Conservation (phyloP, 2,797 vertebrate species). For the Sebastes taczanowskii region DNA sequence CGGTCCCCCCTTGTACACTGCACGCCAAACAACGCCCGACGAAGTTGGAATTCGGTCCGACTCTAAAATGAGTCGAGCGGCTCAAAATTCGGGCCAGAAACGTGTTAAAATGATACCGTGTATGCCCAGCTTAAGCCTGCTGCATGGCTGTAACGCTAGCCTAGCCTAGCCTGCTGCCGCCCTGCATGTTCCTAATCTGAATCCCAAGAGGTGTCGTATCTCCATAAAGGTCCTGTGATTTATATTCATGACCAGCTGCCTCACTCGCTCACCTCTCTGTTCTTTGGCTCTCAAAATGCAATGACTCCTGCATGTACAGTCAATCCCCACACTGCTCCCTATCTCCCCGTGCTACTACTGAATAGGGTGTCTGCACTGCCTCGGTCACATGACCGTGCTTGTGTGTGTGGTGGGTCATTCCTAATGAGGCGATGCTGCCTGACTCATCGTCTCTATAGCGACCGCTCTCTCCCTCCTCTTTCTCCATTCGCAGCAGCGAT, state of each 20-base stretch:
- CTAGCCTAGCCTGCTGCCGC: slow-evolving; percentile 5
- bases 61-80: no score
- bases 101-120: no score
- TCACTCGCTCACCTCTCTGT: slow-evolving; percentile 59
- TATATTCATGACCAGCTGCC: slow-evolving; percentile 75
- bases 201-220: slow-evolving; percentile 44
- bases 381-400: slow-evolving; percentile 65
- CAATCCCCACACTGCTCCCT: slow-evolving; percentile 42
- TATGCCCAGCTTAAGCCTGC: background rate
- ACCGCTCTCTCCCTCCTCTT: slow-evolving; percentile 48
- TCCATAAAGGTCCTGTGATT: slow-evolving; percentile 62
- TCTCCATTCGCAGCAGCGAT: slow-evolving; percentile 44
- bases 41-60: no score
- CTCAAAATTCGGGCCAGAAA: no score
- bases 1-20: no score
- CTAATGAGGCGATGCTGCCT: slow-evolving; percentile 77
- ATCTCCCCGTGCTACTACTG: slow-evolving; percentile 48
- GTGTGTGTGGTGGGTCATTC: slow-evolving; percentile 77
- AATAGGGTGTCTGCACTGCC: slow-evolving; percentile 55
- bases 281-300: slow-evolving; percentile 72
- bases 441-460: slow-evolving; percentile 77
- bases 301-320: slow-evolving; percentile 68
- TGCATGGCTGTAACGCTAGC: slow-evolving; percentile 30
- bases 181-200: slow-evolving; percentile 17
- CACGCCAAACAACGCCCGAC: no score